Base-by-base conservation (phyloP, 2,888 invertebrate species). In the Trichopria drosophilae region DNA sequence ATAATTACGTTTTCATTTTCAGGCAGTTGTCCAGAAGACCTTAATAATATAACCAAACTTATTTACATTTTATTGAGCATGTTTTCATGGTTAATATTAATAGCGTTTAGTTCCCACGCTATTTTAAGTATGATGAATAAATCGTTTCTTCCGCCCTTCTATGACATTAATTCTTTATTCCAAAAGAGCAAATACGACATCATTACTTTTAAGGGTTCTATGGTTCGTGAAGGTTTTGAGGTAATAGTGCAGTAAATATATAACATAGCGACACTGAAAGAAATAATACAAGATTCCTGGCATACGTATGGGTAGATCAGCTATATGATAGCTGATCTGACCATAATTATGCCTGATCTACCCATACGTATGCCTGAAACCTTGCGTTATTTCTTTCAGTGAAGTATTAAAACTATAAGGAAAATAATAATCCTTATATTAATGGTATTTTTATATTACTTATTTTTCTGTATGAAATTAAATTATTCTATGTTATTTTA, bases 61-160 rank as follows among this genome's bases (percentile, higher is more conserved):
- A 35, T 60, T 2, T 51, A 50, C n/a, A 23, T 56, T 6, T 51
- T 26, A 2, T 51, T 54, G 7, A 51, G 55, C 7, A n/a, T 58
- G 6, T 58, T 56, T 12, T 53, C 51, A 1, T 58, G 53, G 51
- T 15, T 57, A 3, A 39, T 58, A 12, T 19, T 57, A 1, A 55
- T 53, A 24, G 56, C 55, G 7, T 58, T 56, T n/a, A 60, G 31
- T 13, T 55, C 60, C 2, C 42, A 58, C 19, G 48, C 57, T 5
- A 52, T 59, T 23, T 52, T 29, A 23, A 45, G 51, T 4, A 57
- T 59, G 55, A 59, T 41, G 46, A 48, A 51, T 12, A 44, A 45
- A 23, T 51, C 41, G 6, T 36, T 36, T 13, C 13, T 36, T 6
- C 31, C 45, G 2, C 59, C 59, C 9, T 59, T 59, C n/a, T 35